Base-by-base conservation (phyloP, 2,797 vertebrate species). In the Labroides dimidiatus region DNA sequence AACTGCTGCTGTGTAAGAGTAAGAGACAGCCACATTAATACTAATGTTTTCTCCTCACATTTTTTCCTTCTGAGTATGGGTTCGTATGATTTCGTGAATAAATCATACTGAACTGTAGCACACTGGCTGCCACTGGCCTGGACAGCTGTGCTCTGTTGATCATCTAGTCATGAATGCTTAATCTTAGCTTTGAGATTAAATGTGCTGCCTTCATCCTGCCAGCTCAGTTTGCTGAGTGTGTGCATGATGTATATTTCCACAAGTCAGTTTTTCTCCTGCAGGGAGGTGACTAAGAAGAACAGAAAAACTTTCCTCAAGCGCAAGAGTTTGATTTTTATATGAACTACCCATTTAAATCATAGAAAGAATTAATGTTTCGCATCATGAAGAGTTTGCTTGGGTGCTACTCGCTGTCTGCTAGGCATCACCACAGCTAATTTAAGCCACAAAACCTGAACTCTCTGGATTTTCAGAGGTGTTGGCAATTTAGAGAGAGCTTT, bases 121-220 rank as follows among this genome's bases (percentile, higher is more conserved):
- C 49, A 11, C 45, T 37, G 56, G 48, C 74, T 69, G 77, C 68
- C 43, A 55, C 12, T 1, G 68, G 75, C 68, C 60, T 61, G 61
- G 75, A 83, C 88, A 92, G 84, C 86, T 90, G 89, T 70, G 80
- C 84, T 67, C 53, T 12, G 51, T 72, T 82, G 69, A 89, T 87
- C 84, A 87, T 86, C 67, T 71, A 48, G 68, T 81, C 75, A 81
- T 78, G 57, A 87, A 80, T 59, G 72, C 81, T 83, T 88, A 86
- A 91, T 91, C 87, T 87, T 82, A 63, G 72, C 39, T 89, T 75
- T 81, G 52, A 86, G 84, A 89, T 89, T 84, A 86, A 88, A 86
- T 77, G 27, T 23, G 60, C 65, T 42, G 72, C 73, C 52, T 84
- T 60, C 45, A 48, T 84, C 72, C 77, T 57, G 65, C 43, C 59